Conservation (phyloP, 2,888 invertebrate species). For the Agapostemon virescens region DNA sequence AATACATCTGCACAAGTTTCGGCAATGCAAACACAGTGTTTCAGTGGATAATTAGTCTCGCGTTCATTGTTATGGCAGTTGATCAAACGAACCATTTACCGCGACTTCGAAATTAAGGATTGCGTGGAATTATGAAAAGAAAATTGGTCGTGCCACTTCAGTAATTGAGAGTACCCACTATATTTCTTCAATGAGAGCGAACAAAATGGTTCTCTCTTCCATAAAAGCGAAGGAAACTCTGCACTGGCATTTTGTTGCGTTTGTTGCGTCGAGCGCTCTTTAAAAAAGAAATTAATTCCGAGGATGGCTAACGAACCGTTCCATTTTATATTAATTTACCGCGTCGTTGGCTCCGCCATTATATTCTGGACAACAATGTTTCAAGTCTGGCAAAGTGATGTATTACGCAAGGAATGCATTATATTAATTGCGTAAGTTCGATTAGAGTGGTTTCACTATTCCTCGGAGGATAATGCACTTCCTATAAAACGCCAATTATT, state of each 20-base stretch:
- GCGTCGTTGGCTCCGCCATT: not conserved
- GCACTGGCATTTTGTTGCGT: not conserved
- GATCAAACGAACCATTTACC: not conserved
- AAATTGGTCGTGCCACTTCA: not conserved
- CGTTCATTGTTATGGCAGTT: not conserved
- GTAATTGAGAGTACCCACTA: constrained; percentile 1
- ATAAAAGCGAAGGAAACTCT: not conserved
- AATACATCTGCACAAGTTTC: not conserved
- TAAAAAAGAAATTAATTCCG: not conserved
- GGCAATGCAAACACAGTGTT: not conserved
- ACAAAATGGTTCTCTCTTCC: not conserved
- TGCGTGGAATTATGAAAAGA: not conserved
- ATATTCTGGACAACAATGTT: not conserved
- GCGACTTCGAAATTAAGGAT: not conserved
- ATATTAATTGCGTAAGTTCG: constrained; percentile 19
- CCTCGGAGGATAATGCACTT: not conserved
- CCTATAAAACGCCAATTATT: not conserved
- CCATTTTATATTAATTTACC: not conserved
- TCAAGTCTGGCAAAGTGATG: not conserved
- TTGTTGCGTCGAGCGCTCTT: not conserved
- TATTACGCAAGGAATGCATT: constrained; percentile 19
- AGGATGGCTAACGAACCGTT: not conserved
- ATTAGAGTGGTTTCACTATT: not conserved
- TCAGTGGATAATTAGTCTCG: not conserved
- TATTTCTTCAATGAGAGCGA: not conserved